Percentiles rank a stretch among this genome's conserved stretches.
These are phyloP conservation scores for Prostheceraeus crozeri DNA, from an alignment of 2,888 invertebrate genomes.

Conservation along the genomic window DNA sequence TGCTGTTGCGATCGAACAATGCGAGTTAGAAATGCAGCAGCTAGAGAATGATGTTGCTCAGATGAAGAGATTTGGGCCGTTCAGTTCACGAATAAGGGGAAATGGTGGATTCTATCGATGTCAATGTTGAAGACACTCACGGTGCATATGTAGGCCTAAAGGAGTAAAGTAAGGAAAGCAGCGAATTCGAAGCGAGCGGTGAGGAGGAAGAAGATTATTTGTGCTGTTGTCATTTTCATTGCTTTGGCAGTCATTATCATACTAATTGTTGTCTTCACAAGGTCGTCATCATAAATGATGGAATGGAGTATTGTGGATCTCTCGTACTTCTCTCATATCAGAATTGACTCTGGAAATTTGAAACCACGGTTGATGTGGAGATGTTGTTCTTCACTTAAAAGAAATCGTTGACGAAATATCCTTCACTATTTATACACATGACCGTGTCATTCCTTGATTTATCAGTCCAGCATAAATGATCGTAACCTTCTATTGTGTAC, in stretches of 20 bases:
- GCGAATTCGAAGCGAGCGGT: background rate
- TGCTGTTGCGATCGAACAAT: background rate
- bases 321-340: too few species aligned
- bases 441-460: too few species aligned
- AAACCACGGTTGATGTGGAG: too few species aligned
- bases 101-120: background rate
- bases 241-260: background rate
- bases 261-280: too few species aligned
- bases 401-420: too few species aligned
- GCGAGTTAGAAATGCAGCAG: background rate
- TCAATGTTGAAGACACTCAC: background rate
- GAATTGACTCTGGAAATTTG: too few species aligned
- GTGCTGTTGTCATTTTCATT: background rate
- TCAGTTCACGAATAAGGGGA: background rate
- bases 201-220: background rate
- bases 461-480: too few species aligned
- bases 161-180: background rate
- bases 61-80: background rate
- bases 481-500: too few species aligned
- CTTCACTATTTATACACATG: too few species aligned
- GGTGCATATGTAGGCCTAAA: background rate
- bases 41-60: background rate
- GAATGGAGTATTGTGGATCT: too few species aligned
- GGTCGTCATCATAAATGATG: too few species aligned
- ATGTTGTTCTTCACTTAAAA: too few species aligned